Base-by-base conservation (phyloP, 1,140 invertebrate species). In the Drosophila persimilis region DNA sequence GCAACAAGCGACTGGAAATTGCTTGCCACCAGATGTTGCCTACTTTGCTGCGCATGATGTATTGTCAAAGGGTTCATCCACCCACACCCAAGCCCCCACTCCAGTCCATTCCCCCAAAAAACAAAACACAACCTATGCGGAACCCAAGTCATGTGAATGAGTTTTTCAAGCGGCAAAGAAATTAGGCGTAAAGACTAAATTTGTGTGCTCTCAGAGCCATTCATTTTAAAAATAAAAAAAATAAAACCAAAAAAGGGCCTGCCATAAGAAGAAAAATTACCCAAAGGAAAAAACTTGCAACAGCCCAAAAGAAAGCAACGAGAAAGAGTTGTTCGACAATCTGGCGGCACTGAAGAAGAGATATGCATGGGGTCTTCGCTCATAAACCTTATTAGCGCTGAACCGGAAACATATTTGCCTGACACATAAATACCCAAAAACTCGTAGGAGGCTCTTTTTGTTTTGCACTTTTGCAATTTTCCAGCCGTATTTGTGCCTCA, bases 101-200 rank as follows among this genome's bases (percentile, higher is more conserved):
- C 31, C 67, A 55, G 17, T 47, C 52, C 29, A 24, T 17, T 6
- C n/a, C 24, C 24, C 24, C 17, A 17, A 17, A 26, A 26, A 26
- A 9, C 8, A 29, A 29, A 26, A 6, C 24, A 22, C 22, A 20
- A 6, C 62, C 44, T 4, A 31, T 11, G 8, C 20, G 8, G 15
- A 17, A 46, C 46, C 31, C 29, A 13, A 48, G 7, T 41, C 63
- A 43, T 45, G 51, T 52, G 48, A 15, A 47, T 55, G 57, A 54
- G 39, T 61, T 48, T 53, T 58, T 22, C 45, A 43, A 53, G 55
- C 41, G 66, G 55, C 51, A 76, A 65, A 88, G 83, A 88, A 88
- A 88, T 88, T 88, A 88, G 84, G 83, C 83, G 83, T 83, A 83
- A 88, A 88, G 83, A 79, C 79, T 88, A 88, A 88, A 86, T 88